These are phyloP conservation scores for Montipora foliosa DNA, from an alignment of 64 coral and sea anemone species.

Conservation along the genomic window DNA sequence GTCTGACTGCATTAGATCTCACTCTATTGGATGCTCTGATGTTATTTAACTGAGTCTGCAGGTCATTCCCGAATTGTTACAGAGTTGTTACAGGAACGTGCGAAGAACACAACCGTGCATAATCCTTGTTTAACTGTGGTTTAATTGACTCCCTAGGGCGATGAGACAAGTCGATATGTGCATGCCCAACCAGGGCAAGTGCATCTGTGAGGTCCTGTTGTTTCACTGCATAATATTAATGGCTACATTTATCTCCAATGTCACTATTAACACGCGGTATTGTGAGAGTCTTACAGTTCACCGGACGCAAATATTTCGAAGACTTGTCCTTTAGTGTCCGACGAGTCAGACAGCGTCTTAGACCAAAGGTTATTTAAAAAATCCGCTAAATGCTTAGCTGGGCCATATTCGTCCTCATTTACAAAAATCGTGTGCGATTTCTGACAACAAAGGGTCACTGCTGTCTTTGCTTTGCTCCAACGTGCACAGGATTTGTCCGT, in stretches of 20 bases:
- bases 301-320: constrained; percentile 42
- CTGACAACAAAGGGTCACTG: constrained; percentile 44
- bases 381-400: constrained; percentile 3
- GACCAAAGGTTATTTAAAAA: constrained; percentile 30
- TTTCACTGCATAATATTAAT: too few relatives aligned
- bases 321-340: constrained; percentile 42
- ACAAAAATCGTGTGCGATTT: constrained; percentile 34
- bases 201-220: too few relatives aligned
- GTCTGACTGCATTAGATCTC: neutral
- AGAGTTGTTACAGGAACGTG: too few relatives aligned
- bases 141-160: constrained; percentile 35
- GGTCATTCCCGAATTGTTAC: too few relatives aligned
- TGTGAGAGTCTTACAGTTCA: constrained; percentile 39
- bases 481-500: constrained; percentile 14
- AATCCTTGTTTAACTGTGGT: neutral
- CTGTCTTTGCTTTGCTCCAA: constrained; percentile 24
- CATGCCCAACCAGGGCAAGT: neutral
- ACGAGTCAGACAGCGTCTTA: constrained; percentile 11
- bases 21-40: constrained; percentile 49
- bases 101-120: too few relatives aligned
- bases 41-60: constrained; percentile 37
- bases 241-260: too few relatives aligned
- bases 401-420: constrained; percentile 15
- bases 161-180: constrained; percentile 17
- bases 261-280: too few relatives aligned